These are phyloP conservation scores for Listrodromus nycthemerus DNA, from an alignment of 2,888 invertebrate species.

Conservation along the genomic window DNA sequence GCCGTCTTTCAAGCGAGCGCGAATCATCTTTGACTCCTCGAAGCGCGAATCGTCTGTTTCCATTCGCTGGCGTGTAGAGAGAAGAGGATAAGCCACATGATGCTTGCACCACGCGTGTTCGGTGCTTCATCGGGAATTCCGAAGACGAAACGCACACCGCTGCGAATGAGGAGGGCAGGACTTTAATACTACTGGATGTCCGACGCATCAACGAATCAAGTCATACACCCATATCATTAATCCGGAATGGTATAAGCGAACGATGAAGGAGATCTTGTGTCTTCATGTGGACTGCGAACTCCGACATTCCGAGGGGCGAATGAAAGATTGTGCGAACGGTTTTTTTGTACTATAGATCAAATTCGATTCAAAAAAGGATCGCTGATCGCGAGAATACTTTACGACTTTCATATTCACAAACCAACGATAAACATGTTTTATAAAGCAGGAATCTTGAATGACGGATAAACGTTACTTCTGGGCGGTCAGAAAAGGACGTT, in stretches of 20 bases:
- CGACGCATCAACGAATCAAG: slow-evolving; percentile 60
- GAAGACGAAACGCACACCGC: slow-evolving; percentile 9
- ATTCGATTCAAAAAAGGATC: neutral
- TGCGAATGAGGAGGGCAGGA: neutral
- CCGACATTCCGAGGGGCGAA: slow-evolving; percentile 47
- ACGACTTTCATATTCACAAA: neutral
- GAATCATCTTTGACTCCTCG: slow-evolving; percentile 21
- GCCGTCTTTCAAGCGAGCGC: neutral
- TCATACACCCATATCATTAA: slow-evolving; percentile 64
- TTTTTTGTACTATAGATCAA: slow-evolving; percentile 40
- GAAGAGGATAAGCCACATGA: slow-evolving; percentile 6
- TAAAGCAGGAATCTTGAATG: neutral
- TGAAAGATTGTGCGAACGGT: neutral
- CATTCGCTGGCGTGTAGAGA: neutral
- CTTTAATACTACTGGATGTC: slow-evolving; percentile 17
- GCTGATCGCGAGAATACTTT: slow-evolving; percentile 30
- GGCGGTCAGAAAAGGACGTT: too few species aligned
- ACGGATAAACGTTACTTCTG: neutral
- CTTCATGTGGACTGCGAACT: slow-evolving; percentile 5
- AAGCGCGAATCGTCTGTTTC: slow-evolving; percentile 27
- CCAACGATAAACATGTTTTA: neutral
- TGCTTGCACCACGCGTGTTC: slow-evolving; percentile 3
- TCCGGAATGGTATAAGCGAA: slow-evolving; percentile 54
- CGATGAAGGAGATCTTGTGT: slow-evolving; percentile 13
- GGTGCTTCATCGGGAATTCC: slow-evolving; percentile 41